Evolutionary conservation across 2,113 vertebrate genomes (phyloP).

Genomic region (Ammodytes dubius): DNA sequence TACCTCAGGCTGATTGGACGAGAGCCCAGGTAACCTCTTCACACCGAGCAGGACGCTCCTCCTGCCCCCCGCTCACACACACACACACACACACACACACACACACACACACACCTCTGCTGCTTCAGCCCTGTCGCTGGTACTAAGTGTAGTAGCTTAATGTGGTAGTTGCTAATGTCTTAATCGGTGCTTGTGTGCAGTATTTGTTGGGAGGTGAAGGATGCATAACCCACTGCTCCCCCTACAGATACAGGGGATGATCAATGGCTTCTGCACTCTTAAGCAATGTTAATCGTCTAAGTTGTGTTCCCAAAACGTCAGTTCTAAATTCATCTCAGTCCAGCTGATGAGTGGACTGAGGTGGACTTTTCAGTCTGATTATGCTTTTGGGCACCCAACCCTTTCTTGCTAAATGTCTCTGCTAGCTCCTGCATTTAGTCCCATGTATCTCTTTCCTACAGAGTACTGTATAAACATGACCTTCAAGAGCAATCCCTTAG

Average conservation of each 20-base stretch:
- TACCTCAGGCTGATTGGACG: slow-evolving; percentile 99
- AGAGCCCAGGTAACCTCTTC: slow-evolving; percentile 97
- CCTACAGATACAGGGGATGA: background rate
- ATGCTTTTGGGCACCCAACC: slow-evolving; percentile 33
- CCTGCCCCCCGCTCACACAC: background rate
- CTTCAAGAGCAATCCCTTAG: slow-evolving; percentile 91
- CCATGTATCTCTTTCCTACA: slow-evolving; percentile 89
- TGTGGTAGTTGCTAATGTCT: slow-evolving; percentile 45
- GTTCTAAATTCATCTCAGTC: slow-evolving; percentile 27
- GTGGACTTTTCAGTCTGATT: background rate
- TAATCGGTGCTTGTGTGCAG: slow-evolving; percentile 58
- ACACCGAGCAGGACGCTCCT: slow-evolving; percentile 42
- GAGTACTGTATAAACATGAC: slow-evolving; percentile 85
- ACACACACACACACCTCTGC: slow-evolving; percentile 36
- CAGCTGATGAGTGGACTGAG: slow-evolving; percentile 15
- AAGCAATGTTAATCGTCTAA: slow-evolving; percentile 13
- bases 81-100: background rate
- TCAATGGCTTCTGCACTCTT: slow-evolving; percentile 80
- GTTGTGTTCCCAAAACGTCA: slow-evolving; percentile 45
- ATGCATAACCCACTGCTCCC: slow-evolving; percentile 72
- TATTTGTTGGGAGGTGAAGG: slow-evolving; percentile 57
- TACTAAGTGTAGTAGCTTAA: slow-evolving; percentile 39
- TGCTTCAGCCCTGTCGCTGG: slow-evolving; percentile 63
- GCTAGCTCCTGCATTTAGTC: slow-evolving; percentile 12
- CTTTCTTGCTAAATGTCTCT: background rate